Evolutionary conservation across 2,888 invertebrate genomes (phyloP).

Genomic region (Chalcosyrphus nemorum): DNA sequence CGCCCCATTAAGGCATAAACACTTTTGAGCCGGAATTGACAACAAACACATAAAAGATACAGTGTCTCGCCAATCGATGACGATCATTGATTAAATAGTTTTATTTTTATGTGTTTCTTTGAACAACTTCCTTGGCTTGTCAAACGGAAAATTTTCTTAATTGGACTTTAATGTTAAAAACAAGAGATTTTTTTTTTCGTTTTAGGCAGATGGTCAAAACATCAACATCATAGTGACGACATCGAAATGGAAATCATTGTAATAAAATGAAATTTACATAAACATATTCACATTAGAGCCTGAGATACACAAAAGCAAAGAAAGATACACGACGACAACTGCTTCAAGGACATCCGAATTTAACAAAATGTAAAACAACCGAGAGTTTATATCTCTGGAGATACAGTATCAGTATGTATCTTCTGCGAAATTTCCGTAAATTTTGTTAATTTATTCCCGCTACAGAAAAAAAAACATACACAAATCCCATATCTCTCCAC

Average conservation of each 20-base stretch:
- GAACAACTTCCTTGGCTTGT: conserved; percentile 25
- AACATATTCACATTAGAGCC: conserved; percentile 30
- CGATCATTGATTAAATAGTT: conserved; percentile 17
- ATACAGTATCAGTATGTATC: neutral
- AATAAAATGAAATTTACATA: conserved; percentile 50
- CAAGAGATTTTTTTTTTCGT: neutral
- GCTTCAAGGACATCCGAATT: conserved; percentile 53
- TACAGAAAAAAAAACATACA: conserved; percentile 11
- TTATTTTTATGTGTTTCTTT: neutral
- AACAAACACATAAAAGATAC: neutral
- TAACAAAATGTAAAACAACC: neutral
- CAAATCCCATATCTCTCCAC: conserved; percentile 31
- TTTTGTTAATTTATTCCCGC: conserved; percentile 64
- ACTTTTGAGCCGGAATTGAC: conserved; percentile 44
- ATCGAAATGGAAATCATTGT: conserved; percentile 44
- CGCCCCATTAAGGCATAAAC: conserved; percentile 34
- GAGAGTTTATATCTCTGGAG: neutral
- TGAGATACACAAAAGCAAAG: conserved; percentile 8
- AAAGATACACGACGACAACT: neutral
- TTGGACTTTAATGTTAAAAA: conserved; percentile 43
- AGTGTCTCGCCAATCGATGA: conserved; percentile 35
- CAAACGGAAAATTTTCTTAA: conserved; percentile 28
- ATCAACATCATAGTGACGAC: conserved; percentile 21
- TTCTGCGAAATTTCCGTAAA: conserved; percentile 64
- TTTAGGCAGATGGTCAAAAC: conserved; percentile 24